Evolutionary conservation across 1,140 invertebrate genomes (phyloP).

Genomic region (Polypedilum vanderplanki): DNA sequence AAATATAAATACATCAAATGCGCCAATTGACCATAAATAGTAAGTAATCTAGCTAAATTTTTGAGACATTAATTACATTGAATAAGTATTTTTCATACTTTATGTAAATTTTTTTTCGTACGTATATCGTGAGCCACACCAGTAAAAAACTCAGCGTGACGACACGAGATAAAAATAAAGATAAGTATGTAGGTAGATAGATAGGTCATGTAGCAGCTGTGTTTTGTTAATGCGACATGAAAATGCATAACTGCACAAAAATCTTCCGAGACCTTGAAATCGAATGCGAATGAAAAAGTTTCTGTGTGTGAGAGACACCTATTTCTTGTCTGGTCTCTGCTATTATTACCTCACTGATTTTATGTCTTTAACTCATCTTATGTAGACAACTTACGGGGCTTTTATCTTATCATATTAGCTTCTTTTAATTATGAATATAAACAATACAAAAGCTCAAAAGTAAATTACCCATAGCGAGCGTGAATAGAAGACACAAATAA

Average conservation of each 20-base stretch:
- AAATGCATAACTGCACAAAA: conserved; percentile 4
- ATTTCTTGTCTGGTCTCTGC: too few relatives aligned
- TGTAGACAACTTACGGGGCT: too few relatives aligned
- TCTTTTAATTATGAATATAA: background rate
- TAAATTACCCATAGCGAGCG: background rate
- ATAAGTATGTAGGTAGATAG: background rate
- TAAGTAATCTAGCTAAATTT: background rate
- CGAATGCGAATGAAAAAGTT: background rate
- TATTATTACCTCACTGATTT: too few relatives aligned
- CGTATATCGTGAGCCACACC: too few relatives aligned
- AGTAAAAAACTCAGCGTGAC: too few relatives aligned
- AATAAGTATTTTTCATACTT: background rate
- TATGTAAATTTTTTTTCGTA: too few relatives aligned
- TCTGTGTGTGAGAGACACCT: background rate
- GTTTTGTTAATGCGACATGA: background rate
- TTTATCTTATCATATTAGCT: background rate
- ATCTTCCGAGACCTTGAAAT: conserved; percentile 11
- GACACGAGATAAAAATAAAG: too few relatives aligned
- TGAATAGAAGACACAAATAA: background rate
- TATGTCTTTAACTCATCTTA: too few relatives aligned
- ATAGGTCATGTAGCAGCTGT: background rate
- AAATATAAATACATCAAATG: background rate
- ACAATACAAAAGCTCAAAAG: background rate
- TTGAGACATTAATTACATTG: background rate
- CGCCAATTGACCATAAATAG: conserved; percentile 2